Percentiles rank a stretch among this genome's conserved stretches.
Evolutionary conservation across 2,797 vertebrate species (phyloP).

Genomic region (Rachycentron canadum): DNA sequence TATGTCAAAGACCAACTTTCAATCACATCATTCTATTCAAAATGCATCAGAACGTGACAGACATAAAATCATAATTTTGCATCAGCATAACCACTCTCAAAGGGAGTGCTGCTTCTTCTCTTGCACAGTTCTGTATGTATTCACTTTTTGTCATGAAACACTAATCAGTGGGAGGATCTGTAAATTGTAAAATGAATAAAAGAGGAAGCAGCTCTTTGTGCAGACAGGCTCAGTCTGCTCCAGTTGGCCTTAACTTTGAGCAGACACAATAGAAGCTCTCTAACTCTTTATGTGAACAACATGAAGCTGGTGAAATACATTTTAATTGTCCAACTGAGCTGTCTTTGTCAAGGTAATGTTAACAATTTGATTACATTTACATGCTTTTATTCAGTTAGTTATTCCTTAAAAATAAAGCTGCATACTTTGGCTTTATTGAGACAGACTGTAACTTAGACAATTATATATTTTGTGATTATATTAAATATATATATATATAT

Average conservation of each 20-base stretch:
- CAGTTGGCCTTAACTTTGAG: too few relatives aligned
- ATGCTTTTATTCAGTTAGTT: not conserved
- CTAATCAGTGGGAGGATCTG: constrained; percentile 26
- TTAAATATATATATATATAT: too few relatives aligned
- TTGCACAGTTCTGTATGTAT: too few relatives aligned
- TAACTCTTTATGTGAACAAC: not conserved
- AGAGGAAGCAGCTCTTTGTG: constrained; percentile 19
- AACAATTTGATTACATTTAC: not conserved
- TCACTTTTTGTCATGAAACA: constrained; percentile 37
- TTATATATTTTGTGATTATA: not conserved
- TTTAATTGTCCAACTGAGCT: constrained; percentile 46
- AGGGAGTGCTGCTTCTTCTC: too few relatives aligned
- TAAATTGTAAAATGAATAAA: not conserved
- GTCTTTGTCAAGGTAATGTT: constrained; percentile 67
- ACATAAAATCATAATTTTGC: too few relatives aligned
- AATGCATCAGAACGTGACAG: too few relatives aligned
- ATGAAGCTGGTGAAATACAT: constrained; percentile 63
- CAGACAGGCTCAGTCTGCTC: not conserved
- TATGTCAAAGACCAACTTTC: too few relatives aligned
- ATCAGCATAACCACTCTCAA: too few relatives aligned
- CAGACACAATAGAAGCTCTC: not conserved
- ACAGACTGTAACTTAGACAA: not conserved
- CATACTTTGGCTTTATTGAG: not conserved
- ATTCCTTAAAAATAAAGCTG: not conserved
- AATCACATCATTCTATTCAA: too few relatives aligned